A percentile compares a stretch with the other conserved stretches of the same genome.
Conservation (phyloP, 1,140 invertebrate species). For the Bombus haemorrhoidalis region DNA sequence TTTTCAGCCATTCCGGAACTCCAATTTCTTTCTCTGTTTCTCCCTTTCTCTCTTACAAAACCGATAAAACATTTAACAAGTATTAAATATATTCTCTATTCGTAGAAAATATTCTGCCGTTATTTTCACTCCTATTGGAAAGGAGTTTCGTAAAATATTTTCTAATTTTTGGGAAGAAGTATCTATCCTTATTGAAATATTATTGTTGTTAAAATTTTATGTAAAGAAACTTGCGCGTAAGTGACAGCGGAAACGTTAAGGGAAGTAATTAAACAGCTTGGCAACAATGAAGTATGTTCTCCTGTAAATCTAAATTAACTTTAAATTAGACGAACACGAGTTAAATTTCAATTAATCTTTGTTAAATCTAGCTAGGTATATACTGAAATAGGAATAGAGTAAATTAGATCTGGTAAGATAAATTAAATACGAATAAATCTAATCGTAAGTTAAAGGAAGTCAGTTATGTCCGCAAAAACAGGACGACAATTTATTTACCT, state of each 20-base stretch:
- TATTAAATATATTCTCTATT: background rate
- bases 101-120: too few relatives aligned
- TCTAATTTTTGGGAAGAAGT: too few relatives aligned
- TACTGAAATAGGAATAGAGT: accelerated
- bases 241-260: background rate
- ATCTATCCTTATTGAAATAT: background rate
- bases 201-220: background rate
- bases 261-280: background rate
- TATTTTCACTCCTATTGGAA: too few relatives aligned
- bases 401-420: background rate
- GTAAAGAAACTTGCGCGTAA: background rate
- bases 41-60: background rate
- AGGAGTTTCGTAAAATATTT: background rate
- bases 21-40: too few relatives aligned
- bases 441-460: background rate
- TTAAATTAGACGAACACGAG: background rate
- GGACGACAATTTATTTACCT: background rate
- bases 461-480: background rate
- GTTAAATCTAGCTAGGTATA: background rate
- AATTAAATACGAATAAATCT: background rate
- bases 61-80: background rate
- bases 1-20: too few relatives aligned
- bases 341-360: background rate
- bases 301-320: background rate
- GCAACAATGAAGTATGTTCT: background rate